Percentiles rank a stretch among this genome's conserved stretches.
These are phyloP conservation scores for Leptopilina syphax DNA, from an alignment of 2,888 invertebrate species.

Conservation along the genomic window DNA sequence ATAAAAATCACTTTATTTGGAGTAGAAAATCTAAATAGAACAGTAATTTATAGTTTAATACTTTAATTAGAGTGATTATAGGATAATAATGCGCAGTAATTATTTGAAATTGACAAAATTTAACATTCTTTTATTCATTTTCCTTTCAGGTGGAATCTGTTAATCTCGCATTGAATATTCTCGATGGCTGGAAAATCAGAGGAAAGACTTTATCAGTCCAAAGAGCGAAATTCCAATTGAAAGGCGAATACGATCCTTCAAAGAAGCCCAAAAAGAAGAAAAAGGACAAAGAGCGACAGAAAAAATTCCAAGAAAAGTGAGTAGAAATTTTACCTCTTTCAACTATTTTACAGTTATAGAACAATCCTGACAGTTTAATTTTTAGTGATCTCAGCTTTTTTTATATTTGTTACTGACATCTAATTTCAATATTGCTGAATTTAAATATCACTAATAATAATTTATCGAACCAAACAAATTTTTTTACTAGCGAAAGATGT, in stretches of 20 bases:
- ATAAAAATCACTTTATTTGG: too few species aligned
- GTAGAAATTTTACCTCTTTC: slow-evolving; percentile 56
- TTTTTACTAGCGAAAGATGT: too few species aligned
- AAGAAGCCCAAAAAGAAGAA: slow-evolving; percentile 94
- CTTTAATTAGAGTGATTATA: too few species aligned
- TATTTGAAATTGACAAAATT: background rate
- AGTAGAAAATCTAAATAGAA: too few species aligned
- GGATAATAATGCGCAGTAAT: background rate
- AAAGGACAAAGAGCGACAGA: slow-evolving; percentile 91
- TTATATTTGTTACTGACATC: too few species aligned
- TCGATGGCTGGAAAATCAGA: slow-evolving; percentile 91
- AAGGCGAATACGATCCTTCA: slow-evolving; percentile 94
- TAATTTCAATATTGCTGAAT: too few species aligned
- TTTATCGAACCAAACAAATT: too few species aligned
- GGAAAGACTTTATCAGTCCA: slow-evolving; percentile 92
- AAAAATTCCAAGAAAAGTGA: slow-evolving; percentile 94
- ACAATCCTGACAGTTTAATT: background rate
- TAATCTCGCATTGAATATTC: slow-evolving; percentile 90
- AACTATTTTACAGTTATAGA: too few species aligned
- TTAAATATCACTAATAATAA: too few species aligned
- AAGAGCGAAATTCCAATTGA: slow-evolving; percentile 95
- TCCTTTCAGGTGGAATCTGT: slow-evolving; percentile 89
- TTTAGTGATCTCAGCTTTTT: background rate
- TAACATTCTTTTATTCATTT: background rate
- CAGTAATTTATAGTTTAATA: too few species aligned